phyloP scores from a whole-genome alignment of 2,113 vertebrate species.

The Alectura lathami region DNA sequence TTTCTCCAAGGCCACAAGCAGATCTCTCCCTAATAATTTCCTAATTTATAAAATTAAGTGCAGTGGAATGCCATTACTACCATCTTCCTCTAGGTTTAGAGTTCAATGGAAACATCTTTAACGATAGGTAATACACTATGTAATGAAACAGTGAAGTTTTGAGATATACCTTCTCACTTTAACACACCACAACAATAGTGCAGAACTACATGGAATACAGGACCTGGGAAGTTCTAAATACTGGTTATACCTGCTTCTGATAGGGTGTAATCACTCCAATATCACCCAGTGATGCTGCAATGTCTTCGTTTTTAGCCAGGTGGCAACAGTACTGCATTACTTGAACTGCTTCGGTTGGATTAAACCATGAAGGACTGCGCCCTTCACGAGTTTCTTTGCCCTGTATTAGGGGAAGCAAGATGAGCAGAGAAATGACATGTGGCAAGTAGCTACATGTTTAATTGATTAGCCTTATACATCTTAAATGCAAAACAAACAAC shows the following conservation, averaged over 20 bases:
- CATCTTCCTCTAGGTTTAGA: background rate
- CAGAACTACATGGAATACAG: background rate
- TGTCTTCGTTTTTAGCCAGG: slow-evolving; percentile 80
- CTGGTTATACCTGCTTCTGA: slow-evolving; percentile 85
- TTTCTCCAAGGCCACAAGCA: background rate
- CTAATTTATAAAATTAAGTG: background rate
- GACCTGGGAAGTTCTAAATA: background rate
- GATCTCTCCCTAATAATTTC: background rate
- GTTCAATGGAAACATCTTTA: background rate
- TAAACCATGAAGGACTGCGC: slow-evolving; percentile 92
- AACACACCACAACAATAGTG: background rate
- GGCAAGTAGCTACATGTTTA: fast-evolving
- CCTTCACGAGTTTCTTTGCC: slow-evolving; percentile 90
- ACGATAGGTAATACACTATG: background rate
- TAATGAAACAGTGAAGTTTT: background rate
- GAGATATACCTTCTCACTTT: background rate
- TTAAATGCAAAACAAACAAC: background rate
- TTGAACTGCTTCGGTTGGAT: slow-evolving; percentile 90
- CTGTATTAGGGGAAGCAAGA: slow-evolving; percentile 61
- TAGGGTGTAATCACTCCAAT: slow-evolving; percentile 93
- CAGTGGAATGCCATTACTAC: background rate
- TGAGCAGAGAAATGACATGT: background rate
- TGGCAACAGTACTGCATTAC: slow-evolving; percentile 92
- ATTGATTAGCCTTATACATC: background rate
- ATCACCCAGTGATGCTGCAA: slow-evolving; percentile 76